A percentile compares a stretch with the other conserved stretches of the same genome.
Evolutionary conservation across 2,888 invertebrate genomes (phyloP).

Genomic region (Smittia aterrima): DNA sequence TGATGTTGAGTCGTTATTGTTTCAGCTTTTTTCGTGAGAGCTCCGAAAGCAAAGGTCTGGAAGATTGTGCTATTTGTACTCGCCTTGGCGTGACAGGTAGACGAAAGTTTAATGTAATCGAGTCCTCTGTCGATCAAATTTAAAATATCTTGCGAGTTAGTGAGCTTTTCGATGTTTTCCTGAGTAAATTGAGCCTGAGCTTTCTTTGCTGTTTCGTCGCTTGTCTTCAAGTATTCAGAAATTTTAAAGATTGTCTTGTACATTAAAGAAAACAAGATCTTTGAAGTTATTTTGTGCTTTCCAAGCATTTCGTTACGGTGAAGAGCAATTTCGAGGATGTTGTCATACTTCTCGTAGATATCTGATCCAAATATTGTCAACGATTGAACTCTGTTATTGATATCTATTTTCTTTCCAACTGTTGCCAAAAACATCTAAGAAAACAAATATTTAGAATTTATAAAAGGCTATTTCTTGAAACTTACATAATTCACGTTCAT

Average conservation of each 20-base stretch:
- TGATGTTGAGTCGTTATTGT: slow-evolving; percentile 65
- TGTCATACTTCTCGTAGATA: slow-evolving; percentile 56
- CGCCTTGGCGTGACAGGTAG: slow-evolving; percentile 53
- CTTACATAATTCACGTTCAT: slow-evolving; percentile 45
- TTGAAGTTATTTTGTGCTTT: background rate
- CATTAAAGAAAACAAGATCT: background rate
- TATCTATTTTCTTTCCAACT: slow-evolving; percentile 54
- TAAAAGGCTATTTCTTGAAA: too few relatives aligned
- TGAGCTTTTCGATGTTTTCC: background rate
- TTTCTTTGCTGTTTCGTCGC: background rate
- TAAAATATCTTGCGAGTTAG: background rate
- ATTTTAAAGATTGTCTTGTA: background rate
- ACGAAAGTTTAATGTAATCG: background rate
- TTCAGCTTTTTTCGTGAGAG: slow-evolving; percentile 56
- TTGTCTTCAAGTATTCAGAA: background rate
- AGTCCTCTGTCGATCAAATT: background rate
- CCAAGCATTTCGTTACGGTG: slow-evolving; percentile 53
- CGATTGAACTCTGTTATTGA: slow-evolving; percentile 58
- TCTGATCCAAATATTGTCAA: slow-evolving; percentile 63
- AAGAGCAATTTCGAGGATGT: slow-evolving; percentile 54
- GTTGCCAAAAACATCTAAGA: slow-evolving; percentile 42
- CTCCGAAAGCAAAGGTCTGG: slow-evolving; percentile 59
- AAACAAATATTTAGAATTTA: background rate
- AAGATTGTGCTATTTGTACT: slow-evolving; percentile 57
- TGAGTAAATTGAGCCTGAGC: background rate